Conservation (phyloP, 1,140 invertebrate species). For the Meloidogyne exigua region DNA sequence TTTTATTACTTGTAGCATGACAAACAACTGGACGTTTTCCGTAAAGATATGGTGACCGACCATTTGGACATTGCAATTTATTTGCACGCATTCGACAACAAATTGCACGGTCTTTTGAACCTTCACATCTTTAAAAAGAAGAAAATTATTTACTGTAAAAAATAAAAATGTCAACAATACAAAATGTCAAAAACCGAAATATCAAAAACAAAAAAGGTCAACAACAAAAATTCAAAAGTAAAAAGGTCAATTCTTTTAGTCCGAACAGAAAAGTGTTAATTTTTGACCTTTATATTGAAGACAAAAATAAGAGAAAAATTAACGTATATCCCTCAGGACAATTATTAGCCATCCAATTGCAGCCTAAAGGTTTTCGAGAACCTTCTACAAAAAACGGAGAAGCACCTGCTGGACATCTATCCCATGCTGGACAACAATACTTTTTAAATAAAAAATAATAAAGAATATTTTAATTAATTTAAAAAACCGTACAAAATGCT, state of each 20-base stretch:
- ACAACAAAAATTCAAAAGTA: too few relatives aligned
- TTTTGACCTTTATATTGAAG: too few relatives aligned
- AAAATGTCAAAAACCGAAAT: not conserved
- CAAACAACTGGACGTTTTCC: slow-evolving; percentile 48
- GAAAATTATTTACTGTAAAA: too few relatives aligned
- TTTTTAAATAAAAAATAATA: not conserved
- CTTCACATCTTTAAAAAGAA: slow-evolving; percentile 44
- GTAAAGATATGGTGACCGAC: slow-evolving; percentile 50
- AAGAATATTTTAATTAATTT: not conserved
- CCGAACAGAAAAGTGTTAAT: too few relatives aligned
- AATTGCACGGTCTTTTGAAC: slow-evolving; percentile 51
- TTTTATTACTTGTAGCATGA: slow-evolving; percentile 52
- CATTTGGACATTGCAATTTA: slow-evolving; percentile 49
- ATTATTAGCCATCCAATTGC: slow-evolving; percentile 59
- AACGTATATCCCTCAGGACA: slow-evolving; percentile 61
- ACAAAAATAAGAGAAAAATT: not conserved
- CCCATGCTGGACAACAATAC: slow-evolving; percentile 54
- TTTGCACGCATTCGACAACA: slow-evolving; percentile 43
- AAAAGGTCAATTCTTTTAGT: too few relatives aligned
- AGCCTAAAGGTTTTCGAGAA: slow-evolving; percentile 47
- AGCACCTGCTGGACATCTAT: slow-evolving; percentile 44
- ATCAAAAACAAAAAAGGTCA: not conserved
- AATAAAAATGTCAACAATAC: too few relatives aligned
- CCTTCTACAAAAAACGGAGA: slow-evolving; percentile 55
- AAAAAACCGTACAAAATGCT: slow-evolving; percentile 10